Evolutionary conservation across 2,888 invertebrate species (phyloP), one percentile per base, ranked within the genome.

Genomic region (Apodemia mormo): DNA sequence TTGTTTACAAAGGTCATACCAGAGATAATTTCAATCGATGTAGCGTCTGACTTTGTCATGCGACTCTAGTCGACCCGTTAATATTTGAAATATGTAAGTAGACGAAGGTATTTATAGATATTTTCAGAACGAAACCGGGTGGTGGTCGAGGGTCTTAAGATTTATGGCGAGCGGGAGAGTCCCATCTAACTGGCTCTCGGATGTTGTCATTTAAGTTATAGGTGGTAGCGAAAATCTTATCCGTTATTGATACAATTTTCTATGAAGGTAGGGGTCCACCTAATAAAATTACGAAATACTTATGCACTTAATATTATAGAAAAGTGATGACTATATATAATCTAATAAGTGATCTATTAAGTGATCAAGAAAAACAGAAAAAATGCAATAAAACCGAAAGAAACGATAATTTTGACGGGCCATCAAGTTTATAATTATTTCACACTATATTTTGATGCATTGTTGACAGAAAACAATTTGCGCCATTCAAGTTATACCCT

Each of bases 61-160:
- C 76, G 72, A 77, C 76, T 77, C 75, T 74, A 76, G 80, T 80
- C 82, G 84, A 87, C 83, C 87, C 85, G 87, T 89, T 92, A 90
- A 89, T 91, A 91, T 91, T 90, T 90, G 90, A 90, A 88, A 90
- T 90, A 90, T 89, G 88, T 90, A 90, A 86, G 87, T 85, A 87
- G 83, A 79, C 80, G 79, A 82, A 86, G 86, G 89, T 91, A 91
- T 92, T 92, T 92, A 92, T 92, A 91, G 92, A 92, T 91, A 90
- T 92, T 92, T 90, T 90, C 88, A 88, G 88, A 86, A 89, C 86
- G 90, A 87, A 89, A 86, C 88, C 90, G 92, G 92, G 91, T 89
- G 92, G 91, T 89, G 90, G 90, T 85, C 90, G 92, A 92, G 92
- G 92, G 92, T 91, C 86, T 87, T 85, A 89, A 92, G 92, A 92